phyloP scores from a whole-genome alignment of 2,113 vertebrate genomes.

The Spea bombifrons region DNA sequence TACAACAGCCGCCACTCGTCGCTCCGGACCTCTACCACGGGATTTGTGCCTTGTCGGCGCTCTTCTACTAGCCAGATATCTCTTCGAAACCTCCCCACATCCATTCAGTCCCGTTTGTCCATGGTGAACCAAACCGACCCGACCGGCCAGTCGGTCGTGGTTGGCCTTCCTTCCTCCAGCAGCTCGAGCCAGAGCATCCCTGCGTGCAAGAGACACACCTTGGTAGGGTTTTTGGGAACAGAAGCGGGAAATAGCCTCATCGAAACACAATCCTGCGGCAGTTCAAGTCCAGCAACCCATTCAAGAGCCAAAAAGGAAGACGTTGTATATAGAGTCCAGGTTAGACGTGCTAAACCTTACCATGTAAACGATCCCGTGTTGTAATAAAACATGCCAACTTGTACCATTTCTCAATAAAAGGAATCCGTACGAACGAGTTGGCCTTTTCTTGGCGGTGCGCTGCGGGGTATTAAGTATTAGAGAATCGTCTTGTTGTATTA shows the following conservation, averaged over 20 bases:
- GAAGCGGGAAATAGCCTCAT: constrained; percentile 70
- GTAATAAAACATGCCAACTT: too few relatives aligned
- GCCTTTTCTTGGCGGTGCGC: too few relatives aligned
- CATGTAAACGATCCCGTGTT: too few relatives aligned
- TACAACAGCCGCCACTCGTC: constrained; percentile 93
- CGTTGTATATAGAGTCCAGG: constrained; percentile 95
- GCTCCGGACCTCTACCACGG: constrained; percentile 85
- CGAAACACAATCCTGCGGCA: constrained; percentile 69
- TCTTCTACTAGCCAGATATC: constrained; percentile 97
- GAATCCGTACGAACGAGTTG: too few relatives aligned
- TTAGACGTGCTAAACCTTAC: constrained; percentile 47
- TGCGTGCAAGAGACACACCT: constrained; percentile 89
- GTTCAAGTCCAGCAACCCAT: constrained; percentile 75
- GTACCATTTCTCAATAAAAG: too few relatives aligned
- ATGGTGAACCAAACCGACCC: constrained; percentile 77
- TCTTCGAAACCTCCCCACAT: constrained; percentile 87
- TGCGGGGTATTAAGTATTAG: too few relatives aligned
- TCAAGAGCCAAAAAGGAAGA: constrained; percentile 84
- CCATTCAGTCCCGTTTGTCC: constrained; percentile 91
- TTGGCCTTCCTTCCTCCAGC: constrained; percentile 80
- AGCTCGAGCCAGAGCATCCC: constrained; percentile 97
- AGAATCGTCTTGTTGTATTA: too few relatives aligned
- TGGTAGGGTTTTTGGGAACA: constrained; percentile 87
- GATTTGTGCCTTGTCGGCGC: constrained; percentile 90
- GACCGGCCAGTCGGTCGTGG: constrained; percentile 62